Base-by-base conservation (phyloP, 1,140 invertebrate species). In the Zaprionus taronus region DNA sequence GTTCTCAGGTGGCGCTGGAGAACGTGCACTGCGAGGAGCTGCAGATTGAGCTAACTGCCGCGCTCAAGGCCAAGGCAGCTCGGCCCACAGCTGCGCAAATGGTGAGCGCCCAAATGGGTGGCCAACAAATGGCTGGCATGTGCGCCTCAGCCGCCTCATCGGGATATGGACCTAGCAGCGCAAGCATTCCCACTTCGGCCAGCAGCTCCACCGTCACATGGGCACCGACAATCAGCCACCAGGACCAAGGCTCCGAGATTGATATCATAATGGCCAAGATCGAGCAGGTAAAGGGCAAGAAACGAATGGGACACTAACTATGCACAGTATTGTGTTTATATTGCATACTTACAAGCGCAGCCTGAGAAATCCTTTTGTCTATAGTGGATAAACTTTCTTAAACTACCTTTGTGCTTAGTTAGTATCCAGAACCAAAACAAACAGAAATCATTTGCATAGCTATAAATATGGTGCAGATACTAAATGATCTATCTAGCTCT, bases 231-330 rank as follows among this genome's bases (percentile, higher is more conserved):
- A 93, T 93, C 78, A 95, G 93, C 93, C 94, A 94, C 65, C 95
- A 95, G 72, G 94, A 94, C 68, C 95, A 96, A 78, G 95, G 95
- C 81, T 95, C 95, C 28, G 97, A 98, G 94, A 98, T 98, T 85
- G 97, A 98, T 93, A 95, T 96, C 89, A 97, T 98, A 91, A 98
- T 98, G 96, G 97, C 97, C 72, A 98, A 98, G 94, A 97, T 98
- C 83, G 97, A 98, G 93, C 97, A 98, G 93, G 96, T 91, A 78
- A 72, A 11, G 9, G 9, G 77, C 24, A 3, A 15, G 5, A 36
- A 38, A 38, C 20, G 4, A 34, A 11, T 0, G 31, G 0, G 1
- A 11, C 9, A 34, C 0, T 34, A 0, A 9, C 31, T 34, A 31
- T 31, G 28, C 28, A 9, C 2, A 9, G 9, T 31, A 4, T 34